A percentile compares a stretch with the other conserved stretches of the same genome.
Conservation (phyloP, 2,113 vertebrate genomes). For the Etheostoma spectabile region DNA sequence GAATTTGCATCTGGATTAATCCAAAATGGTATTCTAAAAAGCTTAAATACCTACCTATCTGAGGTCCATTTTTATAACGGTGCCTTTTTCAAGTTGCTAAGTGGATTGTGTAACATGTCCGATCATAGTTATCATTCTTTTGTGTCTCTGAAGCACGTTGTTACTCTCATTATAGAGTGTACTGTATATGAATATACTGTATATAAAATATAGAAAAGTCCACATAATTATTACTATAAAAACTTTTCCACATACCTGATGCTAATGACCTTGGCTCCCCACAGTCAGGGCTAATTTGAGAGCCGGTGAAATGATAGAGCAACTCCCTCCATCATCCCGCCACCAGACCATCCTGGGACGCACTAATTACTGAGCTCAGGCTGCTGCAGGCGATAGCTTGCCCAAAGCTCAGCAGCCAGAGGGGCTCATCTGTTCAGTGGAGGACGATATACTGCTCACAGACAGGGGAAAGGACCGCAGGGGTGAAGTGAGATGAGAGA, state of each 20-base stretch:
- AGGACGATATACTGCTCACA: not conserved
- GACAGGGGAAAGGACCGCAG: not conserved
- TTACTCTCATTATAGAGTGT: not conserved
- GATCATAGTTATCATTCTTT: not conserved
- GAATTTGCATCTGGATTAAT: not conserved
- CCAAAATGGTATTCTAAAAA: too few species aligned
- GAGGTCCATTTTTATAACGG: not conserved
- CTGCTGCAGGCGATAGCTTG: slow-evolving; percentile 47
- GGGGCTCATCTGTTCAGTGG: slow-evolving; percentile 29
- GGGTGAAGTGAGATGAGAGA: slow-evolving; percentile 8
- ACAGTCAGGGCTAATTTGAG: slow-evolving; percentile 46
- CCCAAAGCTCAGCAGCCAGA: slow-evolving; percentile 28
- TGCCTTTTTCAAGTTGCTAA: not conserved
- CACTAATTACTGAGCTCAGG: slow-evolving; percentile 62
- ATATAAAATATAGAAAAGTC: not conserved
- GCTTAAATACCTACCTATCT: not conserved
- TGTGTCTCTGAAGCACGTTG: not conserved
- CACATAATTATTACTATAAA: not conserved
- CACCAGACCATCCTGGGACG: slow-evolving; percentile 28
- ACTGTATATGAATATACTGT: not conserved
- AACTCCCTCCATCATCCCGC: slow-evolving; percentile 38
- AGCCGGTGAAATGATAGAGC: not conserved
- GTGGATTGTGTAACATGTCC: not conserved
- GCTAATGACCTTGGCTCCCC: not conserved
- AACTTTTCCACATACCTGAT: not conserved